Evolutionary conservation across 2,888 invertebrate genomes (phyloP).

Genomic region (Mimachlamys varia): DNA sequence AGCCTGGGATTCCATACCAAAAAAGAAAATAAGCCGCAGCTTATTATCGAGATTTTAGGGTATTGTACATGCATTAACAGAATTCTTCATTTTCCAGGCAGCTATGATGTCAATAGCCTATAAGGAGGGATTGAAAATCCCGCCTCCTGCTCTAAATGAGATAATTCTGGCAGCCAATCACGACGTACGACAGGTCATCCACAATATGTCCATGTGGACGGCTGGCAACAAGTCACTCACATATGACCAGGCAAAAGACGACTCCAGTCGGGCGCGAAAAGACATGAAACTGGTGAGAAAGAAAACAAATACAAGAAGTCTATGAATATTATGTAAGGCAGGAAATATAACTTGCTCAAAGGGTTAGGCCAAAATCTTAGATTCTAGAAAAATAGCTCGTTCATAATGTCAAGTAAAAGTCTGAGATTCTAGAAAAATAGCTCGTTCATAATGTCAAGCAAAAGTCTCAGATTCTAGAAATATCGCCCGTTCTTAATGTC

Average conservation of each 20-base stretch:
- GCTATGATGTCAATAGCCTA: conserved; percentile 95
- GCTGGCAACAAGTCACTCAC: conserved; percentile 84
- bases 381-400: too few relatives aligned
- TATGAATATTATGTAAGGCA: too few relatives aligned
- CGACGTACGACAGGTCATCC: conserved; percentile 95
- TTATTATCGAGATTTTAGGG: too few relatives aligned
- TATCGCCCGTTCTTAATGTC: neutral
- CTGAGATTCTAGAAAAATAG: too few relatives aligned
- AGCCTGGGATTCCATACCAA: too few relatives aligned
- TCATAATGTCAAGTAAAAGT: too few relatives aligned
- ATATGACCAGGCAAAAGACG: conserved; percentile 83
- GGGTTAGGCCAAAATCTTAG: neutral
- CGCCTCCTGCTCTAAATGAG: conserved; percentile 89
- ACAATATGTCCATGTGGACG: conserved; percentile 92
- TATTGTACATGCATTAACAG: too few relatives aligned
- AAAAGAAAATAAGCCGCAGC: too few relatives aligned
- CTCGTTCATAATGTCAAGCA: too few relatives aligned
- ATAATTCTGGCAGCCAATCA: conserved; percentile 94
- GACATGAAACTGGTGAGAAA: conserved; percentile 90
- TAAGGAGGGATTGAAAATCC: conserved; percentile 93
- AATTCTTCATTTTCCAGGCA: conserved; percentile 83
- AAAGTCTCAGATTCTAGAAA: neutral
- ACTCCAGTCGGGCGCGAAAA: conserved; percentile 87
- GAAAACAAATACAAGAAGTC: too few relatives aligned
- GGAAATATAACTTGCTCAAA: neutral